A percentile compares a stretch with the other conserved stretches of the same genome.
Evolutionary conservation across 2,888 invertebrate genomes (phyloP).

Genomic region (Tiphia femorata): DNA sequence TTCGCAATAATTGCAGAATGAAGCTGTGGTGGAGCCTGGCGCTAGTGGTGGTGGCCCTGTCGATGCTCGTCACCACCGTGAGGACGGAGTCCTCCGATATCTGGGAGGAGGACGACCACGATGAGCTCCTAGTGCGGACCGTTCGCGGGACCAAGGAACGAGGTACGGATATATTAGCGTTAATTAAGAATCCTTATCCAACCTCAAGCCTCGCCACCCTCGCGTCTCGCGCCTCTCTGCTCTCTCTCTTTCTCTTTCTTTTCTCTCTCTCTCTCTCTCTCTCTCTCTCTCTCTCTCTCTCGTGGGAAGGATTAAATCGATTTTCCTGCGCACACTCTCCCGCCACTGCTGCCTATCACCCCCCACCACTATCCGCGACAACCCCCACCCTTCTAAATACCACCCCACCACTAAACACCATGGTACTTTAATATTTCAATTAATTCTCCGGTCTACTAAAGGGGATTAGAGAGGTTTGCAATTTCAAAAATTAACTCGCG

Average conservation of each 20-base stretch:
- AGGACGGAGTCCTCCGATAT: constrained; percentile 74
- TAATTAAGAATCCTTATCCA: constrained; percentile 21
- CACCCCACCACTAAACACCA: no score
- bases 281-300: neutral
- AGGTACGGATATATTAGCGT: constrained; percentile 66
- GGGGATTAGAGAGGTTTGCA: no score
- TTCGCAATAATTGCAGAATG: constrained; percentile 59
- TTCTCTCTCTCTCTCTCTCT: neutral
- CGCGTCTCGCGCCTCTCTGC: neutral
- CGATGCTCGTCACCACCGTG: constrained; percentile 71
- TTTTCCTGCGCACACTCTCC: neutral
- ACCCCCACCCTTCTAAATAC: no score
- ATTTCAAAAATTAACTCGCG: no score
- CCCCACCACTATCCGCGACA: no score
- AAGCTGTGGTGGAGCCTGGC: constrained; percentile 66
- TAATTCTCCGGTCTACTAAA: no score
- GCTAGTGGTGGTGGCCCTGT: constrained; percentile 71
- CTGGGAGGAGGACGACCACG: constrained; percentile 85
- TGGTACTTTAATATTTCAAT: no score
- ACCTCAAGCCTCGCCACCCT: neutral
- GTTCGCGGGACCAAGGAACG: constrained; percentile 84
- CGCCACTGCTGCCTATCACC: no score
- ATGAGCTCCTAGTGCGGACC: constrained; percentile 84
- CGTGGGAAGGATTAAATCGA: no score
- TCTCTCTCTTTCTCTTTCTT: neutral